Percentiles rank a stretch among this genome's conserved stretches.
Evolutionary conservation across 2,888 invertebrate genomes (phyloP).

Genomic region (Plebejus melissa): DNA sequence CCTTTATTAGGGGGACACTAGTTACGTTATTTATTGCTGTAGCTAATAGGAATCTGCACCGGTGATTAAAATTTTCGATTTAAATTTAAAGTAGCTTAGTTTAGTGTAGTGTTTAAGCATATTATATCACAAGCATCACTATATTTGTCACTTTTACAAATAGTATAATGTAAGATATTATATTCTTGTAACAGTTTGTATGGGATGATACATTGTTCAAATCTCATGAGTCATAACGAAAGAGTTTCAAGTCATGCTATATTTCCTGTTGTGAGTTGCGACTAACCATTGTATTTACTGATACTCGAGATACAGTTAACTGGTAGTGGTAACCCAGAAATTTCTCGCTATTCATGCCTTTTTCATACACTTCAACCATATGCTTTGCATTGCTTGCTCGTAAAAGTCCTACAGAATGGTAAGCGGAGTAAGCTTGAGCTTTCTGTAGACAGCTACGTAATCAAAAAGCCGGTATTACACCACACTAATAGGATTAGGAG

Average conservation of each 20-base stretch:
- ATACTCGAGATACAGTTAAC: no score
- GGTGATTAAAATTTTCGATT: slow-evolving; percentile 3
- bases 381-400: background rate
- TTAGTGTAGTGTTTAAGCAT: slow-evolving; percentile 17
- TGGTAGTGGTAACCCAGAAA: background rate
- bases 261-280: background rate
- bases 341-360: background rate
- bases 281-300: background rate
- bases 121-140: slow-evolving; percentile 11
- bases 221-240: background rate
- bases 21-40: slow-evolving; percentile 24
- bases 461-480: background rate
- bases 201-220: background rate
- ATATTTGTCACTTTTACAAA: slow-evolving; percentile 12
- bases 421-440: background rate
- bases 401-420: background rate
- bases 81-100: slow-evolving; percentile 8
- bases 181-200: slow-evolving; percentile 21
- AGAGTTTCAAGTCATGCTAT: background rate
- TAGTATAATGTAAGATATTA: slow-evolving; percentile 13
- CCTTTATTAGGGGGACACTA: slow-evolving; percentile 30
- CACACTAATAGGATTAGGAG: background rate
- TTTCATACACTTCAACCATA: background rate
- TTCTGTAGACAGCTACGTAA: background rate
- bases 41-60: slow-evolving; percentile 17